Evolutionary conservation across 1,140 invertebrate genomes (phyloP), one percentile per base, ranked within the genome.

Genomic region (Cotesia glomerata): DNA sequence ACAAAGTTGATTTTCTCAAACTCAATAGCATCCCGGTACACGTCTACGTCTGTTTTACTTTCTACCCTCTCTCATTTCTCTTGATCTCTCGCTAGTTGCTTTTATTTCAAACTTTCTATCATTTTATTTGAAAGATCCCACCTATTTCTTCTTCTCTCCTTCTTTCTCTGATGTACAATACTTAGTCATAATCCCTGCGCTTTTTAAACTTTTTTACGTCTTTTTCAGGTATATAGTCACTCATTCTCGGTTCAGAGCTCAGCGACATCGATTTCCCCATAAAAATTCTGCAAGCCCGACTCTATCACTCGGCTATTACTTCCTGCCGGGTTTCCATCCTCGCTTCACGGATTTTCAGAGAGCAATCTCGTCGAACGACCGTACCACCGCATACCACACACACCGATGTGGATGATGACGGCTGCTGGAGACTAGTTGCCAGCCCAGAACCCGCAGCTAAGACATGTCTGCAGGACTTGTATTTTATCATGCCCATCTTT

Each of bases 241-340:
- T 64, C 61, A 11, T 11, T 18, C 26, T 58, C 58, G 45, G 16
- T 16, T 36, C 14, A 49, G 45, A 51, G 70, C 68, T 62, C 71
- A 78, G 84, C 82, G 81, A 81, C 84, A 86, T 86, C 84, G 84
- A 85, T 86, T 86, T 86, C 83, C 74, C 82, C 80, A 86, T 85
- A 86, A 86, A 85, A 85, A 85, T 85, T 84, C 80, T 73, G 78
- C 68, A 74, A 76, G 75, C 80, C 80, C 76, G 81, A 80, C 79
- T 84, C 80, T 82, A 83, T 86, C 80, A 82, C 76, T 82, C 76
- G 72, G 73, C 83, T 81, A 81, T 82, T 83, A 82, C 82, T 83
- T 80, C 78, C 77, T 83, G 78, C 81, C 79, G 79, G 81, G 82
- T 79, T 74, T 76, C 76, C 76, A 76, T 77, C 78, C 75, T 76